phyloP scores from a whole-genome alignment of 2,797 vertebrate species.

The Steatocranus sp. region DNA sequence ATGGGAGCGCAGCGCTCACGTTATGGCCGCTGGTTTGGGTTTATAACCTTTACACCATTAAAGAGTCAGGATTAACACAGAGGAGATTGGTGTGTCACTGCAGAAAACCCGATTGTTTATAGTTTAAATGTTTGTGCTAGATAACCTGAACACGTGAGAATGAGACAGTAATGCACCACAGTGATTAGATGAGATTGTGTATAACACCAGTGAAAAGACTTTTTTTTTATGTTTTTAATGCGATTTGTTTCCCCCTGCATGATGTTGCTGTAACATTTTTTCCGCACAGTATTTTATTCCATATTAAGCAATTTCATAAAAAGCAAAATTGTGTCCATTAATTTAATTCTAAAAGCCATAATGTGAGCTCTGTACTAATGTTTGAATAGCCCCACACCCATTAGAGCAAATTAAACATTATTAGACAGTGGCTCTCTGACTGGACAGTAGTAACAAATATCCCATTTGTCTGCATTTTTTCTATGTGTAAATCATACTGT shows the following conservation, averaged over 20 bases:
- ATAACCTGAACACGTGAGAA: background rate
- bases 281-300: background rate
- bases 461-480: background rate
- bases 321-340: background rate
- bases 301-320: background rate
- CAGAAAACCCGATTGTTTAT: conserved; percentile 10
- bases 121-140: conserved; percentile 20
- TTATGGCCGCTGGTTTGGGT: conserved; percentile 56
- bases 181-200: background rate
- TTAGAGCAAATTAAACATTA: conserved; percentile 26
- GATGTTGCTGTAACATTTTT: background rate
- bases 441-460: background rate
- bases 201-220: background rate
- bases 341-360: background rate
- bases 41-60: conserved; percentile 54
- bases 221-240: background rate
- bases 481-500: background rate
- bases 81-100: conserved; percentile 3
- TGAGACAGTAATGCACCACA: background rate
- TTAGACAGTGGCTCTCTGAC: background rate
- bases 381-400: background rate
- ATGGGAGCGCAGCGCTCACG: conserved; percentile 56
- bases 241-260: background rate
- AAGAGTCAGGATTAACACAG: conserved; percentile 41
- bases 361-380: background rate